phyloP scores from a whole-genome alignment of 2,797 vertebrate genomes.

The Sebastes variabilis region DNA sequence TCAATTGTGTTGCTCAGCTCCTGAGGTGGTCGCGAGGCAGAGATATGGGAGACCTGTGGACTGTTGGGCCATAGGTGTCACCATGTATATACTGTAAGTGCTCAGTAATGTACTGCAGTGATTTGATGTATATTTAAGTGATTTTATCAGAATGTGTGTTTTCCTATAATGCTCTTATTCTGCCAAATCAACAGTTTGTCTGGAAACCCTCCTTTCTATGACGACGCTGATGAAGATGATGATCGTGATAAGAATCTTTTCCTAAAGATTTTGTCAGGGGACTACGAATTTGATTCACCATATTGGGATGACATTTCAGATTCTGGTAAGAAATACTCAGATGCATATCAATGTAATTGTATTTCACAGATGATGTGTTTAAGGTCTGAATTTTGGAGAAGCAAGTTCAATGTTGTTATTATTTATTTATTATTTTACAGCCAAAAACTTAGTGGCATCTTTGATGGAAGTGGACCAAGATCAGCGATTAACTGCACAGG shows the following conservation, averaged over 20 bases:
- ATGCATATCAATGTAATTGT: neutral
- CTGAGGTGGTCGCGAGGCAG: conserved; percentile 95
- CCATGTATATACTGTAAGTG: conserved; percentile 99
- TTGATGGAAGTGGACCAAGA: conserved; percentile 98
- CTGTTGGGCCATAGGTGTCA: conserved; percentile 98
- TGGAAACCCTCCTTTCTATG: conserved; percentile 98
- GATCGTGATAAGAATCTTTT: conserved; percentile 97
- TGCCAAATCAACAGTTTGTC: conserved; percentile 84
- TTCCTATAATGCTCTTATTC: neutral
- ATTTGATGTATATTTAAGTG: neutral
- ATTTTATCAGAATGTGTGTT: neutral
- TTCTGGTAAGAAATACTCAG: conserved; percentile 84
- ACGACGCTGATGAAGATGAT: conserved; percentile 94
- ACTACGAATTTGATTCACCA: conserved; percentile 97
- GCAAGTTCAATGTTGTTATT: neutral
- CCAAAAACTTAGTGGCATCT: conserved; percentile 88
- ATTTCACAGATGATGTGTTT: neutral
- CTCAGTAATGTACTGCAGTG: neutral
- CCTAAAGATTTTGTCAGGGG: conserved; percentile 95
- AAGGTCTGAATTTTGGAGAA: neutral
- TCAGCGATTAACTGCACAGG: conserved; percentile 93
- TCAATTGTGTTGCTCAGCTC: conserved; percentile 81
- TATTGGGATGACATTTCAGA: conserved; percentile 99
- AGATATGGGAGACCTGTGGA: conserved; percentile 96
- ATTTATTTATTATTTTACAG: conserved; percentile 56